Evolutionary conservation across 2,113 vertebrate genomes (phyloP), one percentile per base, ranked within the genome.

Genomic region (Etia nguti): DNA sequence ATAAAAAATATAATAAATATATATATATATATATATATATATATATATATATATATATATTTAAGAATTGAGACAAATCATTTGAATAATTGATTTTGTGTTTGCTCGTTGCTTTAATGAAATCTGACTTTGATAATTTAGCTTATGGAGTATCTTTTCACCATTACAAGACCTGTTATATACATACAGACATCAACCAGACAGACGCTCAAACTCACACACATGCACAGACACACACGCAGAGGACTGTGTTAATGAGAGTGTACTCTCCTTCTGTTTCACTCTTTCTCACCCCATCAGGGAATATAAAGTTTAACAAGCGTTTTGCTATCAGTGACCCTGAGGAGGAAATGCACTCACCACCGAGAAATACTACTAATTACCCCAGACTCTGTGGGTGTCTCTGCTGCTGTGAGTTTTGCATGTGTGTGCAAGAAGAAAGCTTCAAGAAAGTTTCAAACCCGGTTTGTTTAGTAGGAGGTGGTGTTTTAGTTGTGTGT

Each of bases 281-380:
- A 11, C 81, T 83, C 80, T 82, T 91, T 90, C 85, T 87, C 54
- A 24, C 68, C 86, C 94, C 92, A 89, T 90, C 89, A 87, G 92
- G 92, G 89, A 94, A 93, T 93, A 87, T 93, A 93, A 95, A 94
- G 88, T 93, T 94, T 91, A 94, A 93, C 91, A 90, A 89, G 85
- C 89, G 18, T 92, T 91, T 92, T 93, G 90, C 88, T 94, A 87
- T 94, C 91, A 85, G 81, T 93, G 89, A 95, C 93, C 92, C 91
- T 68, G 81, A 90, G 56, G 75, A 93, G 89, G 89, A 93, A 92
- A 90, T 41, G 4, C 56, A 73, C 52, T 86, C 92, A 90, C 91
- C 85, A 60, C 87, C 1, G 12, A 92, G 85, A 81, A 87, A 85
- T 81, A 90, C 54, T 12, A 29, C 90, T 89, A 90, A 90, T 92